A percentile compares a stretch with the other conserved stretches of the same genome.
Conservation (phyloP, 2,888 invertebrate species). For the Bombylius major region DNA sequence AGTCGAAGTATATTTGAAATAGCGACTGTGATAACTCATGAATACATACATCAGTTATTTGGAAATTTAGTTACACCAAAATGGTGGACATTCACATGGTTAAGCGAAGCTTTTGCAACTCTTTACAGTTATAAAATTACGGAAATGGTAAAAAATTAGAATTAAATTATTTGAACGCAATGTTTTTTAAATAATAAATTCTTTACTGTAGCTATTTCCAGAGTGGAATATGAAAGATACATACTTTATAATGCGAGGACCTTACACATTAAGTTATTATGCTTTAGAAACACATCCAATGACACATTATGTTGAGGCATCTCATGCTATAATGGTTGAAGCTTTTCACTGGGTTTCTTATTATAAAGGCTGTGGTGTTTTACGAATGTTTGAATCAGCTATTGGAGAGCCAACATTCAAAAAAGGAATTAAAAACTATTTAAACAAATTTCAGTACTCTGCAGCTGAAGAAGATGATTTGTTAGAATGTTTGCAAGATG, state of each 20-base stretch:
- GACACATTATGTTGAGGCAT: conserved; percentile 61
- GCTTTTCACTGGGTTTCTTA: conserved; percentile 74
- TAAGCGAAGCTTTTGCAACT: conserved; percentile 59
- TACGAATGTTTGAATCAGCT: no score
- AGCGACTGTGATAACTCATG: conserved; percentile 44
- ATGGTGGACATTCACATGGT: conserved; percentile 61
- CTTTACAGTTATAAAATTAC: conserved; percentile 25
- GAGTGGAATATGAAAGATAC: conserved; percentile 54
- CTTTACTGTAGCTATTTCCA: conserved; percentile 31
- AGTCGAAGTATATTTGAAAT: conserved; percentile 20
- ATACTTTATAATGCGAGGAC: conserved; percentile 32
- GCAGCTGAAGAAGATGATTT: conserved; percentile 28
- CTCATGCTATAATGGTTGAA: conserved; percentile 59
- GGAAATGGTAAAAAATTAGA: conserved; percentile 21
- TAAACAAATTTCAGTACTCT: conserved; percentile 23
- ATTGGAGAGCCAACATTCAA: not conserved
- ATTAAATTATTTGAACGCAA: not conserved
- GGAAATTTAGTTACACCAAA: conserved; percentile 57
- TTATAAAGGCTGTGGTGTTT: conserved; percentile 57
- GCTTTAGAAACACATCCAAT: conserved; percentile 51
- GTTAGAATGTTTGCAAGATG: conserved; percentile 24
- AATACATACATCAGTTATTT: conserved; percentile 66
- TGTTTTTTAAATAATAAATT: not conserved
- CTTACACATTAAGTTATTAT: conserved; percentile 21
- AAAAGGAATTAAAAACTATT: conserved; percentile 18